Percentiles rank a stretch among this genome's conserved stretches.
Evolutionary conservation across 2,113 vertebrate genomes (phyloP).

Genomic region (Ellobius talpinus): DNA sequence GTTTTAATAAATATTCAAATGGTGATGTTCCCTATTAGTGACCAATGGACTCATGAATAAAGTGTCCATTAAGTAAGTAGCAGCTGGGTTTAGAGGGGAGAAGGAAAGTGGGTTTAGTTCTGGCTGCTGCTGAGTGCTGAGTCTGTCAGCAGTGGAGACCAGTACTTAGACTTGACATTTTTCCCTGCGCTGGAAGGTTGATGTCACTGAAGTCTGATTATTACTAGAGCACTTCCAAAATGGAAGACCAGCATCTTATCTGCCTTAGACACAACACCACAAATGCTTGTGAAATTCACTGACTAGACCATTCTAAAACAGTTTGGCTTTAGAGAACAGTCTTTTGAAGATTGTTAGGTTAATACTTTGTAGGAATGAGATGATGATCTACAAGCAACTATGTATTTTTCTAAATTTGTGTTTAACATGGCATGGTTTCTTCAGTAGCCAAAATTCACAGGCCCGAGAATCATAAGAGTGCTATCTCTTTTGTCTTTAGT

Average conservation of each 20-base stretch:
- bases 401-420: background rate
- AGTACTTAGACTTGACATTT: background rate
- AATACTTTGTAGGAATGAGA: background rate
- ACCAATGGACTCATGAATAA: background rate
- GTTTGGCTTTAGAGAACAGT: background rate
- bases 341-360: background rate
- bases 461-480: background rate
- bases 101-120: background rate
- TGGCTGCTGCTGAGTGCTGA: background rate
- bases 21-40: background rate
- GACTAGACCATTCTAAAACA: background rate
- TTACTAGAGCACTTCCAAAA: background rate
- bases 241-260: conserved; percentile 21
- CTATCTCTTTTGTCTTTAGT: background rate
- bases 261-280: background rate
- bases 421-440: conserved; percentile 12
- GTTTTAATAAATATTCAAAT: background rate
- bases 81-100: background rate
- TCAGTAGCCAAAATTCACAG: conserved; percentile 5
- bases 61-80: background rate
- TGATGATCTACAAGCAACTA: background rate
- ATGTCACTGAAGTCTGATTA: background rate
- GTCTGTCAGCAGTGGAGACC: background rate
- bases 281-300: conserved; percentile 12
- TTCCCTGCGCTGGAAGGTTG: background rate